Evolutionary conservation across 2,113 vertebrate species (phyloP), one percentile per base, ranked within the genome.

Genomic region (Mesitornis unicolor): DNA sequence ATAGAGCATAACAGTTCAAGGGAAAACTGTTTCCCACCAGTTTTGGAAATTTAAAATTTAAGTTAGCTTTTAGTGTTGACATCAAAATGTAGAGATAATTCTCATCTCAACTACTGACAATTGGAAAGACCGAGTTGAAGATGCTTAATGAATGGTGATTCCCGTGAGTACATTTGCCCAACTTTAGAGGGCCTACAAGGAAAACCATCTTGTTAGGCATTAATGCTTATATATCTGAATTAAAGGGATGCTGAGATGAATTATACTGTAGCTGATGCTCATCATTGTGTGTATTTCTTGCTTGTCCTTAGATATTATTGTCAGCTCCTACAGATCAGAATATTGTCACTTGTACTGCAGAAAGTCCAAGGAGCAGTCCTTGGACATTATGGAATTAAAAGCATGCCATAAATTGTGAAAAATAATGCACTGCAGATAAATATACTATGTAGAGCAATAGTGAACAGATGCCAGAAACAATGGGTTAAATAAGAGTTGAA

Each of bases 161-260:
- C 15, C 18, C 16, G 11, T 0, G 1, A n/a, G 6, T 19, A 36
- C 18, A 57, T 24, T 2, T 75, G 26, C 1, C 4, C 21, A 59
- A 1, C 1, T 1, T 69, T 48, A 77, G 20, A 53, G 3, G 10
- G 38, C 33, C 7, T 73, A 10, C 16, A 42, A 26, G 5, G 5
- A 77, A 6, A 69, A 11, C 13, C 25, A 83, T 2, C 0, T 85
- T 77, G 61, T 45, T 25, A 88, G 33, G 12, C 11, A 42, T n/a
- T 40, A 80, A 45, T 57, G 21, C 10, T 17, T 38, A 45, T 75
- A 42, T 28, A n/a, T 3, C 8, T 68, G 13, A 4, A 47, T 59
- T 77, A 75, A 77, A 74, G 4, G 5, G 36, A n/a, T 40, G 9
- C n/a, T 81, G 43, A 68, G 11, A 79, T 26, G n/a, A 84, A 33